Percentiles rank a stretch among this genome's conserved stretches.
Conservation (phyloP, 1,140 invertebrate genomes). For the Leptinotarsa lineolata region DNA sequence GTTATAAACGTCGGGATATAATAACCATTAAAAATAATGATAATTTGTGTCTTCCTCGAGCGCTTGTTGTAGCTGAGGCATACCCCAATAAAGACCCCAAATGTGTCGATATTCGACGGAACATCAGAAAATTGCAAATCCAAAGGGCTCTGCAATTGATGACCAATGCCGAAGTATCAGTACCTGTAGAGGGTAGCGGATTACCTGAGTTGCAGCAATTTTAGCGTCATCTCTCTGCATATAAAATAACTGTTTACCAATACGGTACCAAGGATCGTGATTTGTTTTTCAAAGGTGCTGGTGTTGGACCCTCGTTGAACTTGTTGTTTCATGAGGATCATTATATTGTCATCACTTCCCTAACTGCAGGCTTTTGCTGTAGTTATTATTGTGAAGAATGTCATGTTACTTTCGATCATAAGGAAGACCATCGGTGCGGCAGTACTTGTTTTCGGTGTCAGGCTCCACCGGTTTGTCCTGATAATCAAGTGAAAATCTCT, state of each 20-base stretch:
- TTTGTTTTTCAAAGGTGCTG: too few species aligned
- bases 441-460: not conserved
- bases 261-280: too few species aligned
- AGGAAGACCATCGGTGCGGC: slow-evolving; percentile 15
- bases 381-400: slow-evolving; percentile 26
- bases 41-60: not conserved
- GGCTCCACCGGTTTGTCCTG: too few species aligned
- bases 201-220: too few species aligned
- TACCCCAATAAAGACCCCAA: slow-evolving; percentile 12
- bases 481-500: too few species aligned
- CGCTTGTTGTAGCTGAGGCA: slow-evolving; percentile 16
- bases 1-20: not conserved
- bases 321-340: too few species aligned
- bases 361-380: slow-evolving; percentile 23
- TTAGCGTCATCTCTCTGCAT: too few species aligned
- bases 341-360: slow-evolving; percentile 8
- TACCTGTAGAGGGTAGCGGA: too few species aligned
- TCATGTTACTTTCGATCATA: slow-evolving; percentile 4
- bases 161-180: too few species aligned
- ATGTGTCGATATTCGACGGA: not conserved
- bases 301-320: too few species aligned
- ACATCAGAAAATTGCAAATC: slow-evolving; percentile 4
- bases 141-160: not conserved
- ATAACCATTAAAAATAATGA: slow-evolving; percentile 12
- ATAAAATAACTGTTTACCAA: too few species aligned